Conservation (phyloP, 2,113 vertebrate species). For the Festucalex cinctus region DNA sequence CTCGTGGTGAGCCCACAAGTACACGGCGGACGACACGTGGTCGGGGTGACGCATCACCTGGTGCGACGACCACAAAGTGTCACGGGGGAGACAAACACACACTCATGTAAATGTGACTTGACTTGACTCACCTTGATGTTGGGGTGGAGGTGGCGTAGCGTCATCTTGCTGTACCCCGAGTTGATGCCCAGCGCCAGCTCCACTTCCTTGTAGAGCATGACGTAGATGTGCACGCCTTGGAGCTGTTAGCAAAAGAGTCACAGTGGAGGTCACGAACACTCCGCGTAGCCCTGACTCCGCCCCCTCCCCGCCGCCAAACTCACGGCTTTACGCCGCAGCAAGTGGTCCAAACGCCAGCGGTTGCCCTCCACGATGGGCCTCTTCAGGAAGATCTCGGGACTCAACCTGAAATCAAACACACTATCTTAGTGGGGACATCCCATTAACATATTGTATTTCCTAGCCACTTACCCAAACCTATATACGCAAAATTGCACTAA, state of each 20-base stretch:
- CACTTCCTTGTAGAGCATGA: slow-evolving; percentile 97
- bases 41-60: slow-evolving; percentile 98
- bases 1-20: slow-evolving; percentile 97
- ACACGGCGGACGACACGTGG: slow-evolving; percentile 90
- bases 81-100: not conserved
- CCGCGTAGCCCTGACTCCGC: not conserved
- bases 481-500: no score
- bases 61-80: accelerated
- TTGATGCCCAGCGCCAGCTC: slow-evolving; percentile 95
- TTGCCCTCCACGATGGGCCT: slow-evolving; percentile 93
- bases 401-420: slow-evolving; percentile 55
- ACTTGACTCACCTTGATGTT: slow-evolving; percentile 95
- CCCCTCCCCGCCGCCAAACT: slow-evolving; percentile 29
- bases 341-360: slow-evolving; percentile 88
- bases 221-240: slow-evolving; percentile 90
- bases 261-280: not conserved
- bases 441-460: no score
- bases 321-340: slow-evolving; percentile 91
- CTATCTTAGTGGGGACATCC: no score
- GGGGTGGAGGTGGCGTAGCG: slow-evolving; percentile 80
- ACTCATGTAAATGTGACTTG: no score
- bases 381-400: slow-evolving; percentile 80
- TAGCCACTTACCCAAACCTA: no score
- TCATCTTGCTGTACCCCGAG: slow-evolving; percentile 92
- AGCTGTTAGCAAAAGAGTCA: slow-evolving; percentile 70